Percentiles rank a stretch among this genome's conserved stretches.
Evolutionary conservation across 92 coral and sea anemone genomes (phyloP).

Genomic region (Heteractis magnifica): DNA sequence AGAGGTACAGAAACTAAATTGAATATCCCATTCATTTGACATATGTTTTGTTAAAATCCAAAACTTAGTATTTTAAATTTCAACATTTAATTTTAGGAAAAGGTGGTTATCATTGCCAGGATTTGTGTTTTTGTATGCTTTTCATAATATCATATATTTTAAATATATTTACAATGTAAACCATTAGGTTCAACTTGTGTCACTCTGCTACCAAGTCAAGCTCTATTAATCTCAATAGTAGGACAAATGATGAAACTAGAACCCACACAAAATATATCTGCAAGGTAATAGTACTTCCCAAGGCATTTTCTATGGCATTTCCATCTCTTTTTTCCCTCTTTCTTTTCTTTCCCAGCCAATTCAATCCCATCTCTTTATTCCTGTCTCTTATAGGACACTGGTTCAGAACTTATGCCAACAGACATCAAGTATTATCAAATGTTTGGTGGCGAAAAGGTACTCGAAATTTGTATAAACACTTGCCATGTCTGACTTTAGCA

Average conservation of each 20-base stretch:
- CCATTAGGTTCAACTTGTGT: conserved; percentile 71
- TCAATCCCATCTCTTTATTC: neutral
- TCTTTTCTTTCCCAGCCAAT: neutral
- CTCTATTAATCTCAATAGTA: conserved; percentile 73
- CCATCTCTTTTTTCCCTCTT: neutral
- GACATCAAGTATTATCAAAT: conserved; percentile 84
- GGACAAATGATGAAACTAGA: conserved; percentile 74
- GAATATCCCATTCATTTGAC: no score
- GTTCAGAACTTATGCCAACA: conserved; percentile 87
- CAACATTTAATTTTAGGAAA: no score
- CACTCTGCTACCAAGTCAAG: conserved; percentile 81
- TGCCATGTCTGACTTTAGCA: neutral
- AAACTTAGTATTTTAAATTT: no score
- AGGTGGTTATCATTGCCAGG: no score
- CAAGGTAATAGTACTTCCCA: conserved; percentile 46
- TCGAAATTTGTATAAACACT: neutral
- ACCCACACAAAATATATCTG: conserved; percentile 84
- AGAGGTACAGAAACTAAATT: no score
- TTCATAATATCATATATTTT: no score
- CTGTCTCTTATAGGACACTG: conserved; percentile 69
- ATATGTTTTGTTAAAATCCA: no score
- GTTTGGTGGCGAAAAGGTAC: conserved; percentile 96
- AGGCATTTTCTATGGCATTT: no score
- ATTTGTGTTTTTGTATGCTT: no score
- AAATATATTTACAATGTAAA: neutral